Evolutionary conservation across 2,888 invertebrate genomes (phyloP).

Genomic region (Pomacea canaliculata): DNA sequence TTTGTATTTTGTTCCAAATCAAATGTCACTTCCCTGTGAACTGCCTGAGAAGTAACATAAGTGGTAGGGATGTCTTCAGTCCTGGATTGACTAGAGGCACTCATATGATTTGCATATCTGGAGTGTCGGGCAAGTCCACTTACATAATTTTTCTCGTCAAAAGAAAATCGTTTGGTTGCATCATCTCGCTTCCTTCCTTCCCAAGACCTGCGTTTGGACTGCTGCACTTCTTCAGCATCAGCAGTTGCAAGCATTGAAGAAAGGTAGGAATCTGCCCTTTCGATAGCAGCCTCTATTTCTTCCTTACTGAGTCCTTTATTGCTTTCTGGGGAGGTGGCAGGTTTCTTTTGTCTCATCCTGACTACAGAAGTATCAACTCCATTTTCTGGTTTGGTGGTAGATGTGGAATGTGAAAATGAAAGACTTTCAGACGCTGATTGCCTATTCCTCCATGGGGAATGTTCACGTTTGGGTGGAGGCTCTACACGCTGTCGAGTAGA

Average conservation of each 20-base stretch:
- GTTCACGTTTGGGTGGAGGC: slow-evolving; percentile 16
- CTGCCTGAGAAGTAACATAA: not conserved
- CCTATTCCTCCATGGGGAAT: slow-evolving; percentile 27
- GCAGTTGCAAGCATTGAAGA: slow-evolving; percentile 37
- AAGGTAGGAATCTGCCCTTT: slow-evolving; percentile 55
- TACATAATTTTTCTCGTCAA: slow-evolving; percentile 27
- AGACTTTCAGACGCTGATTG: slow-evolving; percentile 24
- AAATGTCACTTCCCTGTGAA: not conserved
- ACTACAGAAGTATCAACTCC: slow-evolving; percentile 22
- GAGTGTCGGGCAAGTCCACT: not conserved
- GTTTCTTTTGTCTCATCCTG: slow-evolving; percentile 28
- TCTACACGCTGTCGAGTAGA: slow-evolving; percentile 3
- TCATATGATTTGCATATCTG: not conserved
- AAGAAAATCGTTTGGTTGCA: slow-evolving; percentile 32
- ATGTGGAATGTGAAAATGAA: slow-evolving; percentile 32
- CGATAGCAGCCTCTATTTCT: slow-evolving; percentile 56
- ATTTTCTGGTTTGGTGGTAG: slow-evolving; percentile 7
- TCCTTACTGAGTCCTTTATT: slow-evolving; percentile 53
- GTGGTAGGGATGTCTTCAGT: not conserved
- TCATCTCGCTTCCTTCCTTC: slow-evolving; percentile 31
- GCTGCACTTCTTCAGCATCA: slow-evolving; percentile 37
- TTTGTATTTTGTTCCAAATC: no score
- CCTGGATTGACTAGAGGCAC: slow-evolving; percentile 8
- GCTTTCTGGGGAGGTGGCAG: slow-evolving; percentile 26
- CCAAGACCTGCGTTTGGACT: slow-evolving; percentile 38